A percentile compares a stretch with the other conserved stretches of the same genome.
Conservation (phyloP, 2,797 vertebrate species). For the Rhinichthys osculus region DNA sequence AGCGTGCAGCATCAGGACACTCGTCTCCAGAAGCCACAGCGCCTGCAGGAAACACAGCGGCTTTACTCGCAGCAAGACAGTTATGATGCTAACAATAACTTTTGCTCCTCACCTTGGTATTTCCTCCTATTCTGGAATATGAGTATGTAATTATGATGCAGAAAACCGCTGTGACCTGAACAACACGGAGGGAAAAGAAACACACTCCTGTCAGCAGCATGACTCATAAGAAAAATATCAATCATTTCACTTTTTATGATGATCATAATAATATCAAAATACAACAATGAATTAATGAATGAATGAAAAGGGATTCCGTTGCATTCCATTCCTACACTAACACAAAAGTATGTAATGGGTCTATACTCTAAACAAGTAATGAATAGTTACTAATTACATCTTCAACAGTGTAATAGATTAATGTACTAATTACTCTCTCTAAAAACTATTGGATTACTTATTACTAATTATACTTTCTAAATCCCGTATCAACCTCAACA, state of each 20-base stretch:
- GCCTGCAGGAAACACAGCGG: background rate
- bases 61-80: background rate
- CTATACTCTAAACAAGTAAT: background rate
- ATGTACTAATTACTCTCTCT: background rate
- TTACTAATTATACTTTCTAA: background rate
- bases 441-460: background rate
- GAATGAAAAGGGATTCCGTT: background rate
- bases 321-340: background rate
- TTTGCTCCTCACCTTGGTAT: constrained; percentile 56
- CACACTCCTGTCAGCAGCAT: background rate
- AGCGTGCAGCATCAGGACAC: background rate
- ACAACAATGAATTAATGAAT: too few species aligned
- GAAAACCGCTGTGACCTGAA: constrained; percentile 34
- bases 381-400: too few species aligned
- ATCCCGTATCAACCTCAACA: too few species aligned
- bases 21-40: background rate
- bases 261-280: background rate
- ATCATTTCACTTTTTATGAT: background rate
- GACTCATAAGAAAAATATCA: background rate
- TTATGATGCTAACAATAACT: constrained; percentile 22
- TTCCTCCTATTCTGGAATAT: constrained; percentile 41
- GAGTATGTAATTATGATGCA: constrained; percentile 57
- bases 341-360: background rate
- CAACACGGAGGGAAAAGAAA: constrained; percentile 45
- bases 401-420: background rate